phyloP scores from a whole-genome alignment of 2,113 vertebrate species.

The Cygnus buccinator region DNA sequence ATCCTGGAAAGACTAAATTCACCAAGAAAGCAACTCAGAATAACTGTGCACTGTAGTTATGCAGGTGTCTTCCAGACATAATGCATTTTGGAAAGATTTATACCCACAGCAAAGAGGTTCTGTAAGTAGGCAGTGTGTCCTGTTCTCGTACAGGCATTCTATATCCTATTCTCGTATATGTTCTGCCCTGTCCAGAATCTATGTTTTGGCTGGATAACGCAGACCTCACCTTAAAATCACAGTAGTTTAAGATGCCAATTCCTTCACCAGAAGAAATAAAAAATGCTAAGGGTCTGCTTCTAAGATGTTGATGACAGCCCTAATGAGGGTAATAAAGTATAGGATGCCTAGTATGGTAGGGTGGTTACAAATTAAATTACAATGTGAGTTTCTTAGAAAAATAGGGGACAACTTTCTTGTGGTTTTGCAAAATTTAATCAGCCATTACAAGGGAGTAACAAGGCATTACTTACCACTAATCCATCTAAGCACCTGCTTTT shows the following conservation, averaged over 20 bases:
- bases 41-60: not conserved
- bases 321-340: not conserved
- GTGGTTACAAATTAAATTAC: not conserved
- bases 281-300: not conserved
- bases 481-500: constrained; percentile 42
- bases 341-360: not conserved
- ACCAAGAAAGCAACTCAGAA: not conserved
- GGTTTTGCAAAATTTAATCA: constrained; percentile 31
- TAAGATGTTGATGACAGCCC: not conserved
- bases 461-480: constrained; percentile 55
- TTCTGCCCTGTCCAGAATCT: not conserved
- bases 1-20: not conserved
- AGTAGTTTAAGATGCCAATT: not conserved
- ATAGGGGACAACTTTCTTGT: constrained; percentile 27
- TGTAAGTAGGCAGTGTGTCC: not conserved
- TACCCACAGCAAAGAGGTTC: not conserved
- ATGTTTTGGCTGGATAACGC: not conserved
- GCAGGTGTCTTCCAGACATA: not conserved
- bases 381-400: not conserved
- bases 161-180: not conserved
- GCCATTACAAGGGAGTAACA: not conserved
- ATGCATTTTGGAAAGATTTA: not conserved
- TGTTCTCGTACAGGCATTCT: not conserved
- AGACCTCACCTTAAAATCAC: not conserved
- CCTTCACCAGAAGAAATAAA: not conserved